A percentile compares a stretch with the other conserved stretches of the same genome.
Evolutionary conservation across 2,113 vertebrate species (phyloP).

Genomic region (Bolborhynchus lineola): DNA sequence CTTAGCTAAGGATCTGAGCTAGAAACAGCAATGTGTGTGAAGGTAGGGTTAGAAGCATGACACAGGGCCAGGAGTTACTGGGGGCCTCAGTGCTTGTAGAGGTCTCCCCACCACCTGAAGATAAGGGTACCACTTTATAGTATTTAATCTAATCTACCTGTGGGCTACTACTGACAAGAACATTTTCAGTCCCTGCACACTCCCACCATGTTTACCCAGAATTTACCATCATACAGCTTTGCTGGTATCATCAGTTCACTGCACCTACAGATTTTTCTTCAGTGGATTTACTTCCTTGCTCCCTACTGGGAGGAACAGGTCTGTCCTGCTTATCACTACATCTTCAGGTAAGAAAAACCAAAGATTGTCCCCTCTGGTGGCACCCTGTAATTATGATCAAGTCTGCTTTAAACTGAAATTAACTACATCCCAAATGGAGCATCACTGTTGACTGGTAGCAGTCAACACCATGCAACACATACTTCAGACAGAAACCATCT

Average conservation of each 20-base stretch:
- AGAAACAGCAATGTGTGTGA: not conserved
- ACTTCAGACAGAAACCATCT: not conserved
- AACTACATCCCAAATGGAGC: fast-evolving
- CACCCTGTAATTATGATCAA: not conserved
- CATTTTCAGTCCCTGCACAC: fast-evolving
- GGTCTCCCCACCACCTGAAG: not conserved
- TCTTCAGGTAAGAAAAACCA: not conserved
- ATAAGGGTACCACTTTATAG: not conserved
- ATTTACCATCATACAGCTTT: not conserved
- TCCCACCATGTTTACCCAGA: fast-evolving
- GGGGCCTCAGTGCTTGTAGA: not conserved
- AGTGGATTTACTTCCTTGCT: not conserved
- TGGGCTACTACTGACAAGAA: not conserved
- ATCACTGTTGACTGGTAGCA: fast-evolving
- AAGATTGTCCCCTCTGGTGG: not conserved
- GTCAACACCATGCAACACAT: fast-evolving
- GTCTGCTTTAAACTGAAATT: not conserved
- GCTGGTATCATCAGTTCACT: not conserved
- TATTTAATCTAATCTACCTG: not conserved
- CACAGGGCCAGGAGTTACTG: fast-evolving
- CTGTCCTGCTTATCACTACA: not conserved
- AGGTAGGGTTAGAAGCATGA: not conserved
- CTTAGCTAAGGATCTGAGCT: fast-evolving
- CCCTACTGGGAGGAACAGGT: not conserved
- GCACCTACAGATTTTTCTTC: not conserved